Evolutionary conservation across 2,888 invertebrate genomes (phyloP).

Genomic region (Aphodius sticticus): DNA sequence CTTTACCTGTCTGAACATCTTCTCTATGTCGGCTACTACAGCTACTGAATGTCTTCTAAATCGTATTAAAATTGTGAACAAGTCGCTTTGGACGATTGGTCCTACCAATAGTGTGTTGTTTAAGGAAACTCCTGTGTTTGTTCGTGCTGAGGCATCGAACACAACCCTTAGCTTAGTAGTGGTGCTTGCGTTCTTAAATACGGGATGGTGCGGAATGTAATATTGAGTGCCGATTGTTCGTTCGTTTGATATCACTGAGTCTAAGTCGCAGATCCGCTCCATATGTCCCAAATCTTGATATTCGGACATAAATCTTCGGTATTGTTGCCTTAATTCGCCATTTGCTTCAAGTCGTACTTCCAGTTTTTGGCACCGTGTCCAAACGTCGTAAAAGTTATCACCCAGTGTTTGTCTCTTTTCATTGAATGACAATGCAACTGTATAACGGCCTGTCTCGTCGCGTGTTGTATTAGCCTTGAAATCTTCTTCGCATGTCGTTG

Average conservation of each 20-base stretch:
- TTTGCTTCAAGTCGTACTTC: not conserved
- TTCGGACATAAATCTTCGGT: not conserved
- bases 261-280: slow-evolving; percentile 6
- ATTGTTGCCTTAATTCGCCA: not conserved
- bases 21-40: slow-evolving; percentile 21
- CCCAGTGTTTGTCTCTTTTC: not conserved
- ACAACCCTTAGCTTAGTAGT: not conserved
- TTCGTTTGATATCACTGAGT: not conserved
- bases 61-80: slow-evolving; percentile 21
- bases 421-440: not conserved
- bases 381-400: not conserved
- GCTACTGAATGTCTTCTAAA: slow-evolving; percentile 18
- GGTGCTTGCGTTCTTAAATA: not conserved
- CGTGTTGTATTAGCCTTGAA: not conserved
- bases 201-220: slow-evolving; percentile 15
- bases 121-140: slow-evolving; percentile 18
- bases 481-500: not conserved
- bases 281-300: not conserved
- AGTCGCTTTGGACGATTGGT: slow-evolving; percentile 20
- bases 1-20: slow-evolving; percentile 23
- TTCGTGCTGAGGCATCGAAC: not conserved
- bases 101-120: slow-evolving; percentile 17
- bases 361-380: not conserved
- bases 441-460: slow-evolving; percentile 9
- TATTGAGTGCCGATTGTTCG: not conserved